Evolutionary conservation across 1,140 invertebrate genomes (phyloP).

Genomic region (Nebria ingens): DNA sequence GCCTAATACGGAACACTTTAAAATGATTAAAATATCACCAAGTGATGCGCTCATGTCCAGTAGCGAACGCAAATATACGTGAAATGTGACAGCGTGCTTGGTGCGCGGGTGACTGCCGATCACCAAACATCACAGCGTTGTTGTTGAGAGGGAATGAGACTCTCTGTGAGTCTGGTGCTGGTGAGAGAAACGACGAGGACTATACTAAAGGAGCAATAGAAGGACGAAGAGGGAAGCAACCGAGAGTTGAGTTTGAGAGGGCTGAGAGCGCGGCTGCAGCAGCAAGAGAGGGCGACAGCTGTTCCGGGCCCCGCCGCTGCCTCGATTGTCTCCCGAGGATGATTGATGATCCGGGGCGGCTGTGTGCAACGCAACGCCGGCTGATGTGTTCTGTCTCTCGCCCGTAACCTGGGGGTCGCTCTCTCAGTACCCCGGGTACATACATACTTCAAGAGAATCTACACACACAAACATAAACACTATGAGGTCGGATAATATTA

Average conservation of each 20-base stretch:
- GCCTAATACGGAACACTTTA: too few relatives aligned
- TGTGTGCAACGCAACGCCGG: constrained; percentile 24
- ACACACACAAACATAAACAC: too few relatives aligned
- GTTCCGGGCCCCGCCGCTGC: constrained; percentile 20
- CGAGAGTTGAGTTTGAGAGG: neutral
- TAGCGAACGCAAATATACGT: constrained; percentile 1
- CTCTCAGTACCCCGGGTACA: too few relatives aligned
- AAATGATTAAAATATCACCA: too few relatives aligned
- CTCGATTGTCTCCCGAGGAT: constrained; percentile 32
- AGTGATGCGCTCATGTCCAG: neutral
- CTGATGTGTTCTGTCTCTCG: constrained; percentile 9
- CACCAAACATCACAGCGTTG: too few relatives aligned
- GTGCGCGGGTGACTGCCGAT: neutral
- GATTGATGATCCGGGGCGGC: constrained; percentile 34
- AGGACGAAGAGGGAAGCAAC: neutral
- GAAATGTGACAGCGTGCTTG: constrained; percentile 2
- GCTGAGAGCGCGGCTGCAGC: constrained; percentile 10
- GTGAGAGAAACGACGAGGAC: neutral
- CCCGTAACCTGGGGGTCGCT: neutral
- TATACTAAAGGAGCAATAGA: neutral
- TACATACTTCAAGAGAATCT: neutral
- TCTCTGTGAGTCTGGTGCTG: neutral
- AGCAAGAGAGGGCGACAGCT: constrained; percentile 27
- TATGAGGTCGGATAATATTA: too few relatives aligned
- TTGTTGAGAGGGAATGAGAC: too few relatives aligned